These are phyloP conservation scores for Cuculus canorus DNA, from an alignment of 2,797 vertebrate genomes.

Conservation along the genomic window DNA sequence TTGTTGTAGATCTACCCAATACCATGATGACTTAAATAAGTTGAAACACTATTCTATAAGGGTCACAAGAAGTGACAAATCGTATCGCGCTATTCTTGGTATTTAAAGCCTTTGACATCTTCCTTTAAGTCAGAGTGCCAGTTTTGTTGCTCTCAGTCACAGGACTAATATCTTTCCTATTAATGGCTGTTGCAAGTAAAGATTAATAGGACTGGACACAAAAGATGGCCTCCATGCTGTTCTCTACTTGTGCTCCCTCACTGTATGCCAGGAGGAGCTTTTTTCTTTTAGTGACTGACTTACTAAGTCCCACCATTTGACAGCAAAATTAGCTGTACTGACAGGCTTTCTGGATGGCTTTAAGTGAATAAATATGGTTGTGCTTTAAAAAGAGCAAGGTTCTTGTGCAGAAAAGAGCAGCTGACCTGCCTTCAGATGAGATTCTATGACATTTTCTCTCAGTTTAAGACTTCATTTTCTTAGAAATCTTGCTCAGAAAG, in stretches of 20 bases:
- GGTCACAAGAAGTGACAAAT: neutral
- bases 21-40: neutral
- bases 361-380: neutral
- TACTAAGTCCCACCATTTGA: neutral
- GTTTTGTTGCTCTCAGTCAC: neutral
- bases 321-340: neutral
- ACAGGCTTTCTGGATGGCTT: neutral
- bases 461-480: neutral
- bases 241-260: neutral
- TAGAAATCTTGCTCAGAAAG: neutral
- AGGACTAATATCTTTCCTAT: neutral
- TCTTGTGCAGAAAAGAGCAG: neutral
- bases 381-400: neutral
- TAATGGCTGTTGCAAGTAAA: neutral
- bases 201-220: neutral
- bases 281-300: neutral
- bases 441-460: neutral
- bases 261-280: neutral
- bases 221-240: neutral
- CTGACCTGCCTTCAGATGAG: neutral
- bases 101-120: neutral
- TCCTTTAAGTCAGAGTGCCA: neutral
- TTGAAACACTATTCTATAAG: neutral
- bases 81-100: neutral
- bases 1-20: neutral